A percentile compares a stretch with the other conserved stretches of the same genome.
phyloP scores from a whole-genome alignment of 2,797 vertebrate species.

The Tenualosa thibaudeaui region DNA sequence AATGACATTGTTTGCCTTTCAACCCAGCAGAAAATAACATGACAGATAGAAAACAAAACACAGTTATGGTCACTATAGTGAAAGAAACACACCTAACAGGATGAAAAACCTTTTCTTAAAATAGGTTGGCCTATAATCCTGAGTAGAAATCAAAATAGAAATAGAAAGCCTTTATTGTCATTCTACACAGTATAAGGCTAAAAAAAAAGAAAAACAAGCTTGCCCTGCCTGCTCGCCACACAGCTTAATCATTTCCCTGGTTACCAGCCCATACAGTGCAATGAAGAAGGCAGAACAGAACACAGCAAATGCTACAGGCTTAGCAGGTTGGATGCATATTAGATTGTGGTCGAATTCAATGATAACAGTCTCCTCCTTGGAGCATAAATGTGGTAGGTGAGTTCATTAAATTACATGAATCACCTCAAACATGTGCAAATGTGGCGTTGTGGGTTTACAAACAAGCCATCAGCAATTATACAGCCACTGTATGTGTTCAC shows the following conservation, averaged over 20 bases:
- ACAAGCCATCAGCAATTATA: neutral
- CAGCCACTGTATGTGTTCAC: neutral
- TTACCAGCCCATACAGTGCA: neutral
- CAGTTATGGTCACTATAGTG: neutral
- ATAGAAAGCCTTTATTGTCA: too few relatives aligned
- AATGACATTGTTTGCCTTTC: neutral
- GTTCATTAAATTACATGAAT: neutral
- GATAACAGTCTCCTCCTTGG: neutral
- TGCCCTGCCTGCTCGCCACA: neutral
- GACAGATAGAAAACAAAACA: neutral
- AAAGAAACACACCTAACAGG: neutral
- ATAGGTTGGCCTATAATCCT: neutral
- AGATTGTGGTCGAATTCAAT: neutral
- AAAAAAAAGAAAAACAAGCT: neutral
- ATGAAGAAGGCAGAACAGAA: neutral
- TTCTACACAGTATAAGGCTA: too few relatives aligned
- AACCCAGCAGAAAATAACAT: neutral
- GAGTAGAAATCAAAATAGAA: too few relatives aligned
- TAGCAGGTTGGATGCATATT: neutral
- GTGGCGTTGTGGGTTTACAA: neutral
- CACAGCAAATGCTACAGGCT: neutral
- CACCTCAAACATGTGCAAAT: neutral
- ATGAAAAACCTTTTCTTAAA: neutral
- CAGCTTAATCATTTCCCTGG: neutral
- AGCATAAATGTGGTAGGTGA: neutral